These are phyloP conservation scores for Drosophila obscura DNA, from an alignment of 1,140 invertebrate species.

Conservation along the genomic window DNA sequence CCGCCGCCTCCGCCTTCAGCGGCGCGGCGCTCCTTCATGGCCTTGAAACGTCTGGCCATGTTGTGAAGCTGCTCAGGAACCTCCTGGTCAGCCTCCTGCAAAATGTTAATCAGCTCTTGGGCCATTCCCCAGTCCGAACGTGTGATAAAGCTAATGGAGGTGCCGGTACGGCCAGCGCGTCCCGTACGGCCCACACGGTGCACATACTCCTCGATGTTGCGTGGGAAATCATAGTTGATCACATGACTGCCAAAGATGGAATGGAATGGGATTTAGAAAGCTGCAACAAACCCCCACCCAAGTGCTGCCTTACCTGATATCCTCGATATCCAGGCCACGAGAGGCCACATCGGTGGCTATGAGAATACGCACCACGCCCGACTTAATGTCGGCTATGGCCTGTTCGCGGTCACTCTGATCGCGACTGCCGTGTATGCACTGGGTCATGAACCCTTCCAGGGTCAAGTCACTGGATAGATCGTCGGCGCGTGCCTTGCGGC, in stretches of 20 bases:
- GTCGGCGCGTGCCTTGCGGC: slow-evolving; percentile 91
- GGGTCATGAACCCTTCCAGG: slow-evolving; percentile 87
- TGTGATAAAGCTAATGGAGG: slow-evolving; percentile 92
- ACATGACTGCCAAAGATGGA: slow-evolving; percentile 84
- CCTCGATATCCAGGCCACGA: slow-evolving; percentile 95
- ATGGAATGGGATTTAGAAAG: neutral
- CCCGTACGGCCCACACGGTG: slow-evolving; percentile 95
- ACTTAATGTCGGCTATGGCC: slow-evolving; percentile 92
- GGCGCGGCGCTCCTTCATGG: slow-evolving; percentile 86
- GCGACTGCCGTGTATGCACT: slow-evolving; percentile 94
- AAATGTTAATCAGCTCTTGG: slow-evolving; percentile 91
- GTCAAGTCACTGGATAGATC: slow-evolving; percentile 91
- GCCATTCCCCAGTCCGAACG: slow-evolving; percentile 92
- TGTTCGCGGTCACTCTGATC: slow-evolving; percentile 94
- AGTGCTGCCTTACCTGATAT: slow-evolving; percentile 89
- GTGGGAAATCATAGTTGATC: slow-evolving; percentile 95
- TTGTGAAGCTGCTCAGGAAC: slow-evolving; percentile 89
- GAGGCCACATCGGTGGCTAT: slow-evolving; percentile 98
- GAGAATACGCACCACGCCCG: slow-evolving; percentile 90
- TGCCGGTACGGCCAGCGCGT: slow-evolving; percentile 92
- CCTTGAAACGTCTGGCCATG: slow-evolving; percentile 89
- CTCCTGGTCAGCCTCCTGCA: slow-evolving; percentile 90
- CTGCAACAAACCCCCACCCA: slow-evolving; percentile 29
- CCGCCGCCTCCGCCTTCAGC: slow-evolving; percentile 82
- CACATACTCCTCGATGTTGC: slow-evolving; percentile 96